Base-by-base conservation (phyloP, 2,888 invertebrate genomes). In the Pollenia labialis region DNA sequence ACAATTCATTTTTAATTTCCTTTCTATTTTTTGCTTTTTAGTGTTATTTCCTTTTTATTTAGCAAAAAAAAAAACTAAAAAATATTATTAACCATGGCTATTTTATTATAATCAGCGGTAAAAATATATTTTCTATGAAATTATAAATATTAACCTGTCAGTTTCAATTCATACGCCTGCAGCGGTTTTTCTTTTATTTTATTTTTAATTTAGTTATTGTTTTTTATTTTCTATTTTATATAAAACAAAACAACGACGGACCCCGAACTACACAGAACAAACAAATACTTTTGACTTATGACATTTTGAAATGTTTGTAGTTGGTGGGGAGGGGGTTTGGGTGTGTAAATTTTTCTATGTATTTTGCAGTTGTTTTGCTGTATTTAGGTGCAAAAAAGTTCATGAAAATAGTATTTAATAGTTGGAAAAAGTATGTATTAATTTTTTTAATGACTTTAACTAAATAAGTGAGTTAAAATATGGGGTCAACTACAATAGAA, bases 121-220 rank as follows among this genome's bases (percentile, higher is more conserved):
- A 58, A 68, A 23, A 50, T 9, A 42, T 2, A 11, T 23, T 11
- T 69, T 69, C 52, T 77, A 54, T 79, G 71, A 58, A 88, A 85
- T 85, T 83, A 81, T 77, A 84, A 85, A 88, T 85, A 85, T 83
- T 87, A 68, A 87, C 72, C 88, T 88, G 88, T 88, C 88, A 88
- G 82, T 82, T 86, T 86, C 87, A 88, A 88, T 81, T 88, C 71
- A 75, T 71, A 42, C 66, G 87, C 88, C 88, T 69, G 52, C 50
- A 80, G 88, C 88, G 85, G 52, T 83, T 83, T 68, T 72, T 64
- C 50, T 79, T 81, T 76, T 60, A 18, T 69, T 85, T 75, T 16
- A 50, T 42, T 62, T 68, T n/a, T 32, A 32, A 68, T 64, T 77
- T 71, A n/a, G 32, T 42, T 60, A 46, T 42, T 58, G 42, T 71